A percentile compares a stretch with the other conserved stretches of the same genome.
Evolutionary conservation across 53 echinoderm and acorn worm species (phyloP).

Genomic region (Luidia sarsii): DNA sequence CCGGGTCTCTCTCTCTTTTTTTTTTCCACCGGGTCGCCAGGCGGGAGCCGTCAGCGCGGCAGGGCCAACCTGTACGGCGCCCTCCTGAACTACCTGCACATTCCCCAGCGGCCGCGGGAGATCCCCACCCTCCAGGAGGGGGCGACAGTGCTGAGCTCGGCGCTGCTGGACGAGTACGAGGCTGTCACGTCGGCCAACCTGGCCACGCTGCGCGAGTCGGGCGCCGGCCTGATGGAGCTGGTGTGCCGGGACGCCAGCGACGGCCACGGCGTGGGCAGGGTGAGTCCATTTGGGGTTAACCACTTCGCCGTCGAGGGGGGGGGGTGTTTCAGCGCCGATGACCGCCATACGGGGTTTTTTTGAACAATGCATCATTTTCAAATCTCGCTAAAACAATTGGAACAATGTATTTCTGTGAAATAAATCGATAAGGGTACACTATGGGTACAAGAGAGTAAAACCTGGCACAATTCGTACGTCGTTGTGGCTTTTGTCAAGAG

Average conservation of each 20-base stretch:
- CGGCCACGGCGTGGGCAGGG: conserved; percentile 92
- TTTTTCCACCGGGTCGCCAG: conserved; percentile 48
- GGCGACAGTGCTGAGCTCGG: conserved; percentile 70
- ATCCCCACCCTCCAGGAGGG: conserved; percentile 64
- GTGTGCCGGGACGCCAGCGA: conserved; percentile 95
- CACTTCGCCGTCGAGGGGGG: too few relatives aligned
- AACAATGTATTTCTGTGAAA: too few relatives aligned
- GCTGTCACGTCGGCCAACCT: conserved; percentile 75
- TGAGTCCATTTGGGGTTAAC: conserved; percentile 51
- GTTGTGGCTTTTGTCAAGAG: too few relatives aligned
- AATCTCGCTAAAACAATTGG: too few relatives aligned
- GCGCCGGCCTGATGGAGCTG: conserved; percentile 82
- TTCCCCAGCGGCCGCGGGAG: conserved; percentile 81
- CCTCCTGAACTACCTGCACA: conserved; percentile 88
- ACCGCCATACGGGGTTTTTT: too few relatives aligned
- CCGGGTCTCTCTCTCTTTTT: too few relatives aligned
- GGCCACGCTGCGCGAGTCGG: conserved; percentile 80
- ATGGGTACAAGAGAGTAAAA: too few relatives aligned
- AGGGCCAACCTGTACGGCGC: conserved; percentile 89
- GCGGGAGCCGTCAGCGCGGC: conserved; percentile 82
- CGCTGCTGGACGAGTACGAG: conserved; percentile 83
- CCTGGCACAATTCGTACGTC: too few relatives aligned
- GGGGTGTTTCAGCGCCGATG: too few relatives aligned
- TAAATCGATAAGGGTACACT: too few relatives aligned
- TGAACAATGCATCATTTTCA: too few relatives aligned